Conservation (phyloP, 92 coral and sea anemone species). For the Siderastrea radians region DNA sequence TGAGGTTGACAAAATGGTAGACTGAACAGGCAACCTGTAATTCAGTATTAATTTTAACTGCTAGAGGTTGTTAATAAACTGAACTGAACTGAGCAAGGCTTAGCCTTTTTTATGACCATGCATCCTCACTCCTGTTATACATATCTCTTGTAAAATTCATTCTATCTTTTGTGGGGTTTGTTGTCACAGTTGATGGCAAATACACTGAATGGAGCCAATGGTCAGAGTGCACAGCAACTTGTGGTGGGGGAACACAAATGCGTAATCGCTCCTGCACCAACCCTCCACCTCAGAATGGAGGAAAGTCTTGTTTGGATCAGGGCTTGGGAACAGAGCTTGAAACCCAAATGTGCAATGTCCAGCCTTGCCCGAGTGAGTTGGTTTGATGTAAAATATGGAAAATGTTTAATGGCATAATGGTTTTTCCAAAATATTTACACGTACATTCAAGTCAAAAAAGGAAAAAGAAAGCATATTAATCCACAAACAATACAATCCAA, state of each 20-base stretch:
- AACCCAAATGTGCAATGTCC: constrained; percentile 80
- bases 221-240: constrained; percentile 91
- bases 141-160: background rate
- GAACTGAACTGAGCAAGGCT: too few relatives aligned
- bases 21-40: too few relatives aligned
- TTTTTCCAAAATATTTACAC: too few relatives aligned
- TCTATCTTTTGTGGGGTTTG: background rate
- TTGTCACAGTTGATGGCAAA: constrained; percentile 83
- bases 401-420: too few relatives aligned
- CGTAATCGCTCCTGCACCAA: constrained; percentile 85
- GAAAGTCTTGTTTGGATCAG: constrained; percentile 93
- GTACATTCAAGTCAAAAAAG: too few relatives aligned
- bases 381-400: background rate
- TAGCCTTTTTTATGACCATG: too few relatives aligned
- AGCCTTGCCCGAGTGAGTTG: constrained; percentile 90
- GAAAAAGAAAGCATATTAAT: too few relatives aligned
- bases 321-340: constrained; percentile 89
- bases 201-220: constrained; percentile 89
- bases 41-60: too few relatives aligned
- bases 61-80: too few relatives aligned
- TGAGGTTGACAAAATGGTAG: too few relatives aligned
- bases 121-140: background rate
- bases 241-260: constrained; percentile 95
- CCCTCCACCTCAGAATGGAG: constrained; percentile 94
- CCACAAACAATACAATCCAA: too few relatives aligned